Conservation (phyloP, 2,888 invertebrate species). For the Lasius platythorax region DNA sequence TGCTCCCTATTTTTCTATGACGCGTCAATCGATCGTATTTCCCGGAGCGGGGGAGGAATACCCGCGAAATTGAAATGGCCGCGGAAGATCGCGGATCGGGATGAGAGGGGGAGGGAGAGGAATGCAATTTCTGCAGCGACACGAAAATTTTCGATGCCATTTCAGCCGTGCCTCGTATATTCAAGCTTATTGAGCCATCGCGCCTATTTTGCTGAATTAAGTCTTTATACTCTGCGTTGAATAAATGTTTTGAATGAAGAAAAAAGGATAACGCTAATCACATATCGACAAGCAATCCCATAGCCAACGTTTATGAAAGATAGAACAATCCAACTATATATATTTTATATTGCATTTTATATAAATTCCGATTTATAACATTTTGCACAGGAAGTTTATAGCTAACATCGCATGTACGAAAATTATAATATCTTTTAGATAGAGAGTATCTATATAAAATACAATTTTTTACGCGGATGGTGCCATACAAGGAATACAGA, state of each 20-base stretch:
- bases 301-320: conserved; percentile 11
- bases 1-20: conserved; percentile 49
- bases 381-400: background rate
- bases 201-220: conserved; percentile 42
- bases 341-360: background rate
- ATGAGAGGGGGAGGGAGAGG: conserved; percentile 22
- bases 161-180: conserved; percentile 33
- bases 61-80: conserved; percentile 56
- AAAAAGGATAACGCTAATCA: conserved; percentile 1
- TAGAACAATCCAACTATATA: background rate
- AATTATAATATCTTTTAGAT: background rate
- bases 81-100: conserved; percentile 31
- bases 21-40: conserved; percentile 50
- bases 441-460: background rate
- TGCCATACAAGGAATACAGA: background rate
- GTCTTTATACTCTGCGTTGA: background rate
- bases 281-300: background rate
- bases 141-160: conserved; percentile 55
- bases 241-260: background rate
- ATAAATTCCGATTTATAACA: background rate
- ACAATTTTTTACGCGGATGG: background rate
- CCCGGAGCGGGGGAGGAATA: conserved; percentile 40
- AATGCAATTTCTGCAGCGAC: conserved; percentile 56
- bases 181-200: conserved; percentile 47
- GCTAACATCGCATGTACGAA: background rate